A percentile compares a stretch with the other conserved stretches of the same genome.
Conservation (phyloP, 2,888 invertebrate genomes). For the Stenurella melanura region DNA sequence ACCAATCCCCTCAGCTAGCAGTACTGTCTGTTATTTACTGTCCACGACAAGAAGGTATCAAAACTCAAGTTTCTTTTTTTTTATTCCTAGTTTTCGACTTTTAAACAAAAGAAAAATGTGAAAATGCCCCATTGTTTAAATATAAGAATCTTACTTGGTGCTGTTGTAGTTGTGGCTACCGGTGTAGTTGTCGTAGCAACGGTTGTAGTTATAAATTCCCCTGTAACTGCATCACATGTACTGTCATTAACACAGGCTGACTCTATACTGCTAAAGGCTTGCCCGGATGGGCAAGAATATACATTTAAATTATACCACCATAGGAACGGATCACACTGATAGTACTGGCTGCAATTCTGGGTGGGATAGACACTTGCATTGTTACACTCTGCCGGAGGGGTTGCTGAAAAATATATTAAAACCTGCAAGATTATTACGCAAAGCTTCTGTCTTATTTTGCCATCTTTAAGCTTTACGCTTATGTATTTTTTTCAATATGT, state of each 20-base stretch:
- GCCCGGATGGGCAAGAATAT: conserved; percentile 44
- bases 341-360: conserved; percentile 30
- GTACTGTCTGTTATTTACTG: too few species aligned
- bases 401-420: neutral
- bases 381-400: conserved; percentile 9
- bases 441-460: too few species aligned
- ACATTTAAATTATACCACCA: conserved; percentile 52
- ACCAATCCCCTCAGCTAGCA: too few species aligned
- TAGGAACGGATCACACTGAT: conserved; percentile 32
- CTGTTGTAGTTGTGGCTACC: neutral
- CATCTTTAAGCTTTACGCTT: too few species aligned
- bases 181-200: neutral
- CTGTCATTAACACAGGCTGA: conserved; percentile 2
- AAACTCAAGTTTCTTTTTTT: too few species aligned
- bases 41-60: too few species aligned
- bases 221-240: conserved; percentile 8
- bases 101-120: too few species aligned
- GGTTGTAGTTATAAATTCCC: neutral
- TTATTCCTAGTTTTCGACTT: too few species aligned
- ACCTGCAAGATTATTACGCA: too few species aligned
- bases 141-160: too few species aligned
- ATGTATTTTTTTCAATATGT: too few species aligned
- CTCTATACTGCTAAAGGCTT: conserved; percentile 30
- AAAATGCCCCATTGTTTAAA: too few species aligned
- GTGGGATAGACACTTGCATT: conserved; percentile 12